Conservation (phyloP, 2,888 invertebrate species). For the Rhabditoides inermis region DNA sequence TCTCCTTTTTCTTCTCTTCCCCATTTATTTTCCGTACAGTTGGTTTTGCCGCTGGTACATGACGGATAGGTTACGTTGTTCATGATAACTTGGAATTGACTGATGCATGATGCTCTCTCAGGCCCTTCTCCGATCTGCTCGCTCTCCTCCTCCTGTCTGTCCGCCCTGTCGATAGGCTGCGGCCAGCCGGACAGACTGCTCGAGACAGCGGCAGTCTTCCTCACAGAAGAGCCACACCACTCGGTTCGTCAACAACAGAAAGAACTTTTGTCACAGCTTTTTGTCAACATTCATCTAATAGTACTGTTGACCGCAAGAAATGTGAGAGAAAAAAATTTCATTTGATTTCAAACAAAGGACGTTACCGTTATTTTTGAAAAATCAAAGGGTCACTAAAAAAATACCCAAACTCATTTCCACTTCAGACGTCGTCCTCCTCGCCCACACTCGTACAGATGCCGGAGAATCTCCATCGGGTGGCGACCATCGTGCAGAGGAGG, state of each 20-base stretch:
- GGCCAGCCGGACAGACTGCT: slow-evolving; percentile 62
- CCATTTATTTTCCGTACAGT: background rate
- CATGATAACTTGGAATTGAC: background rate
- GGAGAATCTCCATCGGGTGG: slow-evolving; percentile 34
- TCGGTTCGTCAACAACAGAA: background rate
- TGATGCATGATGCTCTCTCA: slow-evolving; percentile 4
- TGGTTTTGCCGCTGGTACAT: background rate
- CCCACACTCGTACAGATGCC: slow-evolving; percentile 33
- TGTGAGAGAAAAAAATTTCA: too few species aligned
- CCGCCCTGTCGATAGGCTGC: slow-evolving; percentile 81
- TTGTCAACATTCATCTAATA: slow-evolving; percentile 20
- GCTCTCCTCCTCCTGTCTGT: slow-evolving; percentile 79
- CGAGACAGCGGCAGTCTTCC: slow-evolving; percentile 21
- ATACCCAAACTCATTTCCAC: background rate
- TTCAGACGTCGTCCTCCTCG: slow-evolving; percentile 20
- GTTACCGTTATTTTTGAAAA: background rate
- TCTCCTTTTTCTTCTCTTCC: background rate
- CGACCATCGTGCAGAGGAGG: slow-evolving; percentile 33
- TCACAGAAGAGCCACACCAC: slow-evolving; percentile 14
- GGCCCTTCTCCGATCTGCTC: slow-evolving; percentile 63
- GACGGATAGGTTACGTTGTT: background rate
- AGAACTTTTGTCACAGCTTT: background rate
- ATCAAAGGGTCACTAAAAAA: background rate
- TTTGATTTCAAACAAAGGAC: too few species aligned
- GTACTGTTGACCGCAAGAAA: too few species aligned